Evolutionary conservation across 2,113 vertebrate genomes (phyloP), one percentile per base, ranked within the genome.

Genomic region (Cyanistes caeruleus): DNA sequence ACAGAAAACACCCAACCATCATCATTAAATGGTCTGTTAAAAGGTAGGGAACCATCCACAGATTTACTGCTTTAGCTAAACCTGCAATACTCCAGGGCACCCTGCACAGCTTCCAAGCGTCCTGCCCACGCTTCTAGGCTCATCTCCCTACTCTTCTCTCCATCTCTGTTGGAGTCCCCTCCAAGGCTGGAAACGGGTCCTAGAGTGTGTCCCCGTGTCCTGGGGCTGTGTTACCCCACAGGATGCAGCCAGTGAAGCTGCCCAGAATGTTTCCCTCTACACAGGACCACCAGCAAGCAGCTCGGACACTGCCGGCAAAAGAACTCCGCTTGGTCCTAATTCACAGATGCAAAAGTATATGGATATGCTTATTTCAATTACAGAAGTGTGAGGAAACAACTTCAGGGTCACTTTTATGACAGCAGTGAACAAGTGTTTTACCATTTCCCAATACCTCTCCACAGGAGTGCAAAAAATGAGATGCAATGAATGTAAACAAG

Each of bases 251-350:
- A 23, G 9, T 5, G 24, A 62, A 43, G 49, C 19, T 41, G 30
- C 15, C 13, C 56, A 75, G 22, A 58, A 41, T 35, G 53, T 14
- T 43, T 30, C 37, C 3, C 31, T 53, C 0, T 1, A 33, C 25
- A 30, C 0, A 11, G 43, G 48, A 30, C 27, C 37, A 23, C 2
- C 60, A 77, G 59, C 30, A 48, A 56, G 39, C 0, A 0, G 12
- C 35, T 76, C 0, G 0, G n/a, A 67, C 33, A 3, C 25, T 5
- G 16, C n/a, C 0, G 1, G 30, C 18, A 62, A 13, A 59, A 64
- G 49, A 84, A 44, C 17, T 15, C 22, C 0, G 0, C 22, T 43
- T 23, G 5, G 23, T 80, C 28, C 20, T 11, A n/a, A 41, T 5
- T 37, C 7, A 15, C 3, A 19, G 2, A 1, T 41, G 51, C 14